Base-by-base conservation (phyloP, 2,888 invertebrate genomes). In the Mimas tiliae region DNA sequence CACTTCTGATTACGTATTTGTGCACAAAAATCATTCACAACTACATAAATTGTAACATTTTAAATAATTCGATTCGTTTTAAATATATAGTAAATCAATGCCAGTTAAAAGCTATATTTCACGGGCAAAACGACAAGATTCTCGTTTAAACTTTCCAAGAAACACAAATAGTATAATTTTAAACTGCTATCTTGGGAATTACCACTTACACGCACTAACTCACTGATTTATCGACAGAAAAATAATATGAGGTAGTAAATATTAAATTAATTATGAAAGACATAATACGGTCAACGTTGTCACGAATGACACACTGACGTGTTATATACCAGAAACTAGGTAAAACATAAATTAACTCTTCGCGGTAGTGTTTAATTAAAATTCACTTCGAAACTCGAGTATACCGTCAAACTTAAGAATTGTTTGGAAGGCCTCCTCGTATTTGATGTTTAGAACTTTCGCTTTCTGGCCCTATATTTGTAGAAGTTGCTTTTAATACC, bases 351-450 rank as follows among this genome's bases (percentile, higher is more conserved):
- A 75, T 74, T 67, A 72, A 72, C 68, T 21, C 51, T 27, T 38
- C 48, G 66, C 66, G 65, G 2, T 27, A 64, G 65, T 70, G 70
- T 77, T 77, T 72, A 73, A 78, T 78, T 74, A 74, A 74, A 72
- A 62, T 72, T 68, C n/a, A 64, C 45, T 27, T 16, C 33, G 47
- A 53, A 47, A 12, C 47, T 33, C 16, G 16, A 45, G 27, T 64
- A n/a, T 45, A n/a, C 27, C 42, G 27, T 64, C 53, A 53, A n/a
- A 45, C 42, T n/a, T n/a, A n/a, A 53, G 53, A 64, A 55, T 47
- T 33, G 33, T 47, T 64, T n/a, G 45, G 53, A 42, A 11, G 27
- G 21, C 27, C 45, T 38, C 19, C 6, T 6, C 27, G n/a, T 47
- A 52, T 47, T 47, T 55, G 19, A 33, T 47, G 42, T 42, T 58